phyloP scores from a whole-genome alignment of 1,140 invertebrate species.

The Drosophila orena region DNA sequence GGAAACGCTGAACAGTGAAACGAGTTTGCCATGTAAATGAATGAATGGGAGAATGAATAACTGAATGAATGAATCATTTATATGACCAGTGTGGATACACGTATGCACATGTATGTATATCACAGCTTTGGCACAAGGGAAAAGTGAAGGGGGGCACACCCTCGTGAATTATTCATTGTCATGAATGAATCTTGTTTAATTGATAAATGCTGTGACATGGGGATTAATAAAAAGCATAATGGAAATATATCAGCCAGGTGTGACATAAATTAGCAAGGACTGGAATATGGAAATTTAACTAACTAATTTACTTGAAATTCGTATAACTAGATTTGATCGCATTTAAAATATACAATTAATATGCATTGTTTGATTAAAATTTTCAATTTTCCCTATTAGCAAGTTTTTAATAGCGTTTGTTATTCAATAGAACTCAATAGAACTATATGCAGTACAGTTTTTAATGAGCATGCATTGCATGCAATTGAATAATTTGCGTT shows the following conservation, averaged over 20 bases:
- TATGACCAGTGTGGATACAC: slow-evolving; percentile 34
- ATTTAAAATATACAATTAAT: too few relatives aligned
- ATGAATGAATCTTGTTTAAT: slow-evolving; percentile 34
- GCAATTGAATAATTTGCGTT: background rate
- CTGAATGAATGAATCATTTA: slow-evolving; percentile 59
- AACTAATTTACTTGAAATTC: background rate
- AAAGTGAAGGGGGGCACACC: background rate
- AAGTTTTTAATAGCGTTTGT: too few relatives aligned
- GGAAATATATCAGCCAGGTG: slow-evolving; percentile 12
- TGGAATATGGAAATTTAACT: background rate
- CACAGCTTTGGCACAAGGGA: background rate
- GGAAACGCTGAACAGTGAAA: slow-evolving; percentile 39
- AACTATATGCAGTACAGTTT: too few relatives aligned
- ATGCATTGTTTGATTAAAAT: background rate
- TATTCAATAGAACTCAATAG: too few relatives aligned
- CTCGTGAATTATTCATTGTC: slow-evolving; percentile 24
- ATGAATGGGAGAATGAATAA: slow-evolving; percentile 50
- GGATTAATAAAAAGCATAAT: slow-evolving; percentile 26
- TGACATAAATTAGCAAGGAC: slow-evolving; percentile 14
- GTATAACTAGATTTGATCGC: background rate
- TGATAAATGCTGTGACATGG: slow-evolving; percentile 28
- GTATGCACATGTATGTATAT: slow-evolving; percentile 13
- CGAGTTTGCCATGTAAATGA: slow-evolving; percentile 61
- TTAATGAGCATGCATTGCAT: too few relatives aligned
- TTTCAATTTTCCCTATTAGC: background rate